phyloP scores from a whole-genome alignment of 2,888 invertebrate genomes.

The Seladonia tumulorum region DNA sequence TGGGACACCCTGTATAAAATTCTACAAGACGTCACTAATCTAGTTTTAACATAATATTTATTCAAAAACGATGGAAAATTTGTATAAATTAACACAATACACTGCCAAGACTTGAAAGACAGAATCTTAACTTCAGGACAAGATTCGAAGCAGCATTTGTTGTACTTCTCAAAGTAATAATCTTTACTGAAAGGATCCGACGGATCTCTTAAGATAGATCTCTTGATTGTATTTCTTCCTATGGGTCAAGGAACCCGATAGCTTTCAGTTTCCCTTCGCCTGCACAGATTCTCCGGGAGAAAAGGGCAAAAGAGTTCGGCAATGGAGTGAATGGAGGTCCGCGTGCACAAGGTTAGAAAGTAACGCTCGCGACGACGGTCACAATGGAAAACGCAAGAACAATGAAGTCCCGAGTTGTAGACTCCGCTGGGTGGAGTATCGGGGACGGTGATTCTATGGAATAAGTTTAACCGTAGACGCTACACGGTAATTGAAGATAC shows the following conservation, averaged over 20 bases:
- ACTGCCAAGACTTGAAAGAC: too few species aligned
- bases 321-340: background rate
- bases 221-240: background rate
- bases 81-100: too few species aligned
- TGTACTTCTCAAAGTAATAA: too few species aligned
- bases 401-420: background rate
- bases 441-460: background rate
- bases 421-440: background rate
- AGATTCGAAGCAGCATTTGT: too few species aligned
- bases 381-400: background rate
- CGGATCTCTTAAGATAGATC: too few species aligned
- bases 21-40: too few species aligned
- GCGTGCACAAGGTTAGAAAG: background rate
- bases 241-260: background rate
- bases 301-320: background rate
- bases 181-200: too few species aligned
- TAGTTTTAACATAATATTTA: too few species aligned
- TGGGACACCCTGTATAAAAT: background rate
- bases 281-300: background rate
- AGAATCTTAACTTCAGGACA: too few species aligned
- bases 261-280: background rate
- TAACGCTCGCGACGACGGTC: background rate
- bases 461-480: conserved; percentile 52
- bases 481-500: conserved; percentile 57
- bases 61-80: too few species aligned